phyloP scores from a whole-genome alignment of 2,113 vertebrate species.

The Mixornis gularis region DNA sequence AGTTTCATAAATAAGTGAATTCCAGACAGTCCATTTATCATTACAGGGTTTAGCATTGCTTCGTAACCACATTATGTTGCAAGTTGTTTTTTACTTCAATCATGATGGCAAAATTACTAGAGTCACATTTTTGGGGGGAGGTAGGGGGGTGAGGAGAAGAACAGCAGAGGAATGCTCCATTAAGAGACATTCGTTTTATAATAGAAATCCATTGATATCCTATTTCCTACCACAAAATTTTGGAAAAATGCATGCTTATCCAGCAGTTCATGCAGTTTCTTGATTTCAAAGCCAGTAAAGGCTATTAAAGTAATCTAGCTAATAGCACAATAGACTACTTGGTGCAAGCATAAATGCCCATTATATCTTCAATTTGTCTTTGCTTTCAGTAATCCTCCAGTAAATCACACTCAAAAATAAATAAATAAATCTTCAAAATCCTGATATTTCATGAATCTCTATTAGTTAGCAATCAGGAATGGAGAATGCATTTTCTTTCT shows the following conservation, averaged over 20 bases:
- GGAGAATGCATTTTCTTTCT: background rate
- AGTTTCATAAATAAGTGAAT: conserved; percentile 2
- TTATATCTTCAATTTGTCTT: conserved; percentile 21
- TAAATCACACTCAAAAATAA: background rate
- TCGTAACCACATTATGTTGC: background rate
- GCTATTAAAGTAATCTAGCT: conserved; percentile 53
- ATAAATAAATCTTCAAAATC: background rate
- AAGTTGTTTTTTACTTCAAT: background rate
- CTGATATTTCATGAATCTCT: background rate
- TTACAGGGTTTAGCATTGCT: background rate
- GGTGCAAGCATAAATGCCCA: conserved; percentile 26
- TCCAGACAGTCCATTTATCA: background rate
- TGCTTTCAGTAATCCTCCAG: conserved; percentile 21
- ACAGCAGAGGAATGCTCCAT: background rate
- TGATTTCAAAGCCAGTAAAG: conserved; percentile 44
- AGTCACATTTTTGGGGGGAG: background rate
- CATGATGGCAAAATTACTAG: background rate
- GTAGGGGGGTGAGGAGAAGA: background rate
- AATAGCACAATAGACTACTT: conserved; percentile 38
- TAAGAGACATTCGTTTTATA: background rate
- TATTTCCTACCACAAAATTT: conserved; percentile 27
- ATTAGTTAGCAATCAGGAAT: background rate
- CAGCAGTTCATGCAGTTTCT: conserved; percentile 2
- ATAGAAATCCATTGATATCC: background rate
- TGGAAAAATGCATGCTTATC: background rate